A percentile compares a stretch with the other conserved stretches of the same genome.
Conservation (phyloP, 2,888 invertebrate genomes). For the Amorpha juglandis region DNA sequence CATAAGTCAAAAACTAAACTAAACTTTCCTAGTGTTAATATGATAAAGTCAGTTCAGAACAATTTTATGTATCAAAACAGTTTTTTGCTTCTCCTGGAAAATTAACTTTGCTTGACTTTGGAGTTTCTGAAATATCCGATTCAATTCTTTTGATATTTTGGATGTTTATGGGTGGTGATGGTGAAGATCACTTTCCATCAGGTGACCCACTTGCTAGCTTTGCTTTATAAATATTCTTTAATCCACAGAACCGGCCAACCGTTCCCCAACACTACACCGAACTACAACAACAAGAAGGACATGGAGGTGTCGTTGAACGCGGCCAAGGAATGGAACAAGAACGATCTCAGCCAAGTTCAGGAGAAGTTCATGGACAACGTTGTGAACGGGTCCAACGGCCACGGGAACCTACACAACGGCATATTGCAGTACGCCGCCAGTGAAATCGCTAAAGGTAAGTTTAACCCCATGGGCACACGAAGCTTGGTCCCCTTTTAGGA, state of each 20-base stretch:
- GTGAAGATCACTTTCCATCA: not conserved
- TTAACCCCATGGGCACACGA: too few relatives aligned
- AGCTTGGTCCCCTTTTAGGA: too few relatives aligned
- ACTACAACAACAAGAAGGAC: slow-evolving; percentile 81
- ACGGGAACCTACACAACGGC: slow-evolving; percentile 74
- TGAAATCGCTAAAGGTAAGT: slow-evolving; percentile 86
- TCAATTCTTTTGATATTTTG: not conserved
- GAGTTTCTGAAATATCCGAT: too few relatives aligned
- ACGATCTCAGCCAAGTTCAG: slow-evolving; percentile 75
- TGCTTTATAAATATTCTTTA: too few relatives aligned
- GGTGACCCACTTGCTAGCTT: too few relatives aligned
- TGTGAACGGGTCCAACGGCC: slow-evolving; percentile 70
- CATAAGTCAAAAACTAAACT: too few relatives aligned
- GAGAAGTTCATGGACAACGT: slow-evolving; percentile 63
- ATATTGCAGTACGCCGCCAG: slow-evolving; percentile 84
- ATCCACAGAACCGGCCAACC: slow-evolving; percentile 85
- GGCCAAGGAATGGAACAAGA: slow-evolving; percentile 74
- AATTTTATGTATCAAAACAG: too few relatives aligned
- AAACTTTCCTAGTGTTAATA: too few relatives aligned
- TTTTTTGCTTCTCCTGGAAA: too few relatives aligned
- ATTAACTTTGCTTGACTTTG: too few relatives aligned
- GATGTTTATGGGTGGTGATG: not conserved
- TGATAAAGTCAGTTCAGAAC: too few relatives aligned
- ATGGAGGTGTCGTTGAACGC: slow-evolving; percentile 68
- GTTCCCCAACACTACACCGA: slow-evolving; percentile 85